A percentile compares a stretch with the other conserved stretches of the same genome.
phyloP scores from a whole-genome alignment of 2,888 invertebrate genomes.

The Mesodorylaimus sp. region DNA sequence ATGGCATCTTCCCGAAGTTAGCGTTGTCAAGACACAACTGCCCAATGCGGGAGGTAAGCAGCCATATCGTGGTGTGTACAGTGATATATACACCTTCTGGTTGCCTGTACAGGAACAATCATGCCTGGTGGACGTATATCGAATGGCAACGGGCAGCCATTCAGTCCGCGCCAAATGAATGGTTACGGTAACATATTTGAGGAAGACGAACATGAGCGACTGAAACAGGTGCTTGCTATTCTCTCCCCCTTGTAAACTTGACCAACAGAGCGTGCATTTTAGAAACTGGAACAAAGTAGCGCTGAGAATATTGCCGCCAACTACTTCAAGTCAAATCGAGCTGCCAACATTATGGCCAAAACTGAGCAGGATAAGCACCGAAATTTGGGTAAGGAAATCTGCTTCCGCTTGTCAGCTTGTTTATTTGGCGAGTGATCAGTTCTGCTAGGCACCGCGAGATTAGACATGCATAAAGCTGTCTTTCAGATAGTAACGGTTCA shows the following conservation, averaged over 20 bases:
- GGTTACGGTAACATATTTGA: conserved; percentile 4
- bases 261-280: conserved; percentile 5
- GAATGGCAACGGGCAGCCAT: neutral
- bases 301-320: conserved; percentile 48
- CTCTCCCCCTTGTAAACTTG: neutral
- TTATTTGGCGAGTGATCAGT: too few relatives aligned
- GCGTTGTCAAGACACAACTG: conserved; percentile 46
- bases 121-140: conserved; percentile 5
- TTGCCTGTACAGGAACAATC: too few relatives aligned
- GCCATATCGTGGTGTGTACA: neutral
- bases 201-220: conserved; percentile 20
- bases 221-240: conserved; percentile 14
- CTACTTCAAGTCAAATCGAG: conserved; percentile 52
- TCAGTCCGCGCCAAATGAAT: neutral
- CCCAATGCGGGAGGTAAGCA: conserved; percentile 39
- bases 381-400: conserved; percentile 22
- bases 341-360: conserved; percentile 43
- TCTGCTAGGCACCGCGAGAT: too few relatives aligned
- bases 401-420: neutral
- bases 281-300: conserved; percentile 41
- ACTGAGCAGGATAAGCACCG: conserved; percentile 39
- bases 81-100: too few relatives aligned
- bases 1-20: conserved; percentile 51
- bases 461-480: too few relatives aligned
- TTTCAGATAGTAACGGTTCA: too few relatives aligned